Base-by-base conservation (phyloP, 2,113 vertebrate genomes). In the Cephalopholis sonnerati region DNA sequence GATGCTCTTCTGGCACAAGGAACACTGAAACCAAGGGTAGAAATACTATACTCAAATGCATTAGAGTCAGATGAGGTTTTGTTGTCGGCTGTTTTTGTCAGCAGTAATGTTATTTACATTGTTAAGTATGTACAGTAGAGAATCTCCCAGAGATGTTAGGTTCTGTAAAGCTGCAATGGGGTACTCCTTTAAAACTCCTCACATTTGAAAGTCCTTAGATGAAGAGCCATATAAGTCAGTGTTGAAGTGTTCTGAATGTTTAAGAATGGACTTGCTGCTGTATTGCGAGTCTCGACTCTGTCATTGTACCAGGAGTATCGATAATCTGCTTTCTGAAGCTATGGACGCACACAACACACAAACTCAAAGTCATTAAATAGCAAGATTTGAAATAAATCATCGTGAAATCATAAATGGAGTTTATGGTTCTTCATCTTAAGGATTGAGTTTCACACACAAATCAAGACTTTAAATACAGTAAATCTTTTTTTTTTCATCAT, bases 141-240 rank as follows among this genome's bases (percentile, higher is more conserved):
- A 91, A 91, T 93, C 87, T 93, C 93, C 93, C 92, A 93, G 93
- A 93, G 93, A 90, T 94, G 93, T 93, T 88, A 90, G 46, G 81
- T 93, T 90, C 89, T 90, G 90, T 93, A 92, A 92, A 93, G 92
- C 91, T 93, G 93, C 89, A 83, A 85, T 90, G 90, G 90, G 86
- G 84, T 67, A 83, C 88, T 91, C 89, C 78, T 86, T 91, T 86
- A 73, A 76, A 44, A 83, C 74, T 81, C 77, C 79, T 85, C 74
- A 70, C 73, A 44, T 89, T 78, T 84, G 46, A 82, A 89, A 81
- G 82, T 91, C 91, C 87, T 89, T 70, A 80, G 85, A 92, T 90
- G 87, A 92, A 92, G 90, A 90, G 79, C 88, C 93, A 92, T 89
- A 90, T 16, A n/a, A 77, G 70, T 93, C 87, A 91, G 70, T 62